Base-by-base conservation (phyloP, 2,113 vertebrate species). In the Fulmarus glacialis region DNA sequence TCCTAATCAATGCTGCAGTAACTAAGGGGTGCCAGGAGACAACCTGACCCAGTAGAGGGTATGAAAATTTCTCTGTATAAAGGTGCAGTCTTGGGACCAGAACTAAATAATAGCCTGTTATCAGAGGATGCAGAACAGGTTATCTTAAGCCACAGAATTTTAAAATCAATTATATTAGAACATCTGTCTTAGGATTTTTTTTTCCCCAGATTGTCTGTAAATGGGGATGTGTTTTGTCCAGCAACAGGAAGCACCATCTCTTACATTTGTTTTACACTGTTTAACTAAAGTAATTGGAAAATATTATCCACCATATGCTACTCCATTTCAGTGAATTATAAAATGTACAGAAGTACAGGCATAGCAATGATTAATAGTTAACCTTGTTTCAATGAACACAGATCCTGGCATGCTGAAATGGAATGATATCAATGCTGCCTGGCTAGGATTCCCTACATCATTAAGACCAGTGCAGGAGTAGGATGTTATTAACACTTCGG, bases 261-360 rank as follows among this genome's bases (percentile, higher is more conserved):
- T 87, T 66, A 36, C 18, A 73, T 83, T 74, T 95, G 59, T 83
- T 88, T 89, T 78, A 93, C 14, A 62, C 3, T 78, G 56, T 71
- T 86, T 90, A 86, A 45, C 90, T 86, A 52, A 81, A 92, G 42
- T 95, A 93, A 92, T 59, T 91, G 56, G 74, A 90, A 97, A 93
- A 87, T 90, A 92, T 81, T 80, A 88, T 63, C 60, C 10, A 89
- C 79, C 72, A 95, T 95, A 95, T 90, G 72, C 30, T 87, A 43
- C 47, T 89, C 90, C 10, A 0, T 92, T 81, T 90, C 47, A 74
- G 55, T 84, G 80, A 83, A 74, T 90, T 92, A 90, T 81, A 92
- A 89, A 88, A 95, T 34, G 30, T 38, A 93, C 67, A 93, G 68
- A 89, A 93, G 63, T 50, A 78, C 67, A 86, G 59, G 50, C 43